These are phyloP conservation scores for Eilema griseolum DNA, from an alignment of 2,888 invertebrate species.

Conservation along the genomic window DNA sequence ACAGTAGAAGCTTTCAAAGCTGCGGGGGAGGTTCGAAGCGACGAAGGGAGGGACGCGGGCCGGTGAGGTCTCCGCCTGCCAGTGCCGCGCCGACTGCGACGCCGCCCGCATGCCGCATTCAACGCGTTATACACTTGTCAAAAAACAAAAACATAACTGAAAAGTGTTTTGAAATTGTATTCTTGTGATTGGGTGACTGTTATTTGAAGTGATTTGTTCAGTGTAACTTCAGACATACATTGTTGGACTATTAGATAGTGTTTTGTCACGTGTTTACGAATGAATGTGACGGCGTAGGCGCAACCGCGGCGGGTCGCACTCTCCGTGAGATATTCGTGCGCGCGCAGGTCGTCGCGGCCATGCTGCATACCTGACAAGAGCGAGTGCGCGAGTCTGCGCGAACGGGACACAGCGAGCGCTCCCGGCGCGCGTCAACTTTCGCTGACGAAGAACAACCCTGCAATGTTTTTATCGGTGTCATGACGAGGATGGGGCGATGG, in stretches of 20 bases:
- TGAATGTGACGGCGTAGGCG: slow-evolving; percentile 85
- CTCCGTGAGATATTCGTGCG: slow-evolving; percentile 85
- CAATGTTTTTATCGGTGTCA: slow-evolving; percentile 80
- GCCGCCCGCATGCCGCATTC: slow-evolving; percentile 73
- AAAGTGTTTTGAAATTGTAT: slow-evolving; percentile 70
- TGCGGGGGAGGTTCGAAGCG: slow-evolving; percentile 68
- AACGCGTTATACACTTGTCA: slow-evolving; percentile 58
- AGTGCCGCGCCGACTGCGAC: slow-evolving; percentile 80
- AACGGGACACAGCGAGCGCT: slow-evolving; percentile 81
- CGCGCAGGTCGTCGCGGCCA: slow-evolving; percentile 86
- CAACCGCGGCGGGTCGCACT: slow-evolving; percentile 81
- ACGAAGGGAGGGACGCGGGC: slow-evolving; percentile 72
- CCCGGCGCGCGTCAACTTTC: slow-evolving; percentile 73
- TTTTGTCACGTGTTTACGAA: slow-evolving; percentile 85
- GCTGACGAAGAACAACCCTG: slow-evolving; percentile 75
- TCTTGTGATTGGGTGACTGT: slow-evolving; percentile 52
- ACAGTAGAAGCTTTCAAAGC: slow-evolving; percentile 81
- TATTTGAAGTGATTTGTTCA: slow-evolving; percentile 34
- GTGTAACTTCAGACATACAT: slow-evolving; percentile 44
- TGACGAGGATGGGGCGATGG: slow-evolving; percentile 83
- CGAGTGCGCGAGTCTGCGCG: slow-evolving; percentile 82
- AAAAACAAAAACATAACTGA: slow-evolving; percentile 76
- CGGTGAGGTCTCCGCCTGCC: slow-evolving; percentile 80
- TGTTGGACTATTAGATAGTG: slow-evolving; percentile 66
- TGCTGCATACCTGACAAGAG: slow-evolving; percentile 86